Evolutionary conservation across 1,140 invertebrate species (phyloP), one percentile per base, ranked within the genome.

Genomic region (Lineus longissimus): DNA sequence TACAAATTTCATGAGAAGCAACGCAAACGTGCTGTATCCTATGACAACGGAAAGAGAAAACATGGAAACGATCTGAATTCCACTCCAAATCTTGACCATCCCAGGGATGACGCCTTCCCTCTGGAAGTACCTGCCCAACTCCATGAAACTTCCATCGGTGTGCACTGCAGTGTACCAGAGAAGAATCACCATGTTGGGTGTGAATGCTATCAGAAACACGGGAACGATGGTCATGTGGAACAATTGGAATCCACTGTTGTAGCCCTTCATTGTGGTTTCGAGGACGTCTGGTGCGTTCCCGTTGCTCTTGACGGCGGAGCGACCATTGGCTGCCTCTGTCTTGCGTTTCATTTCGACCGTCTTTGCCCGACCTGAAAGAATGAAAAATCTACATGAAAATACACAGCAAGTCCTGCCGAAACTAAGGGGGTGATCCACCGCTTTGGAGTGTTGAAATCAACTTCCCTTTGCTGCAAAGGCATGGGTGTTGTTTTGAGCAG

Each of bases 1-100:
- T 1, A 86, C 61, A 2, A 78, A n/a, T 15, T 65, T 67, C 77
- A 78, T 80, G 61, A 77, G 60, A 13, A 75, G 31, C 13, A 80
- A 57, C 17, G 73, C 68, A 64, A 73, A 79, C 0, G 67, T 23
- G 27, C 65, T 63, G 65, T 78, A 81, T 4, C 70, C 72, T 17
- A 74, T 40, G 9, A 81, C 57, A 31, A 78, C 66, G 22, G 43
- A 33, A n/a, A 73, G 27, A 0, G 72, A 64, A n/a, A 76, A 66
- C 1, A 57, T 25, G 19, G 68, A 72, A 7, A 69, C 57, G n/a
- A 75, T 62, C 27, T 64, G 45, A 17, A 78, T 70, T 11, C 61
- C 62, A 17, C 57, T 41, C 76, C 76, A 79, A 1, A 81, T 72
- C 22, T 70, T 58, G 0, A 27, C 2, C 1, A 81, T 55, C 9